These are phyloP conservation scores for Lordiphosa fenestrarum DNA, from an alignment of 2,888 invertebrate genomes.

Conservation along the genomic window DNA sequence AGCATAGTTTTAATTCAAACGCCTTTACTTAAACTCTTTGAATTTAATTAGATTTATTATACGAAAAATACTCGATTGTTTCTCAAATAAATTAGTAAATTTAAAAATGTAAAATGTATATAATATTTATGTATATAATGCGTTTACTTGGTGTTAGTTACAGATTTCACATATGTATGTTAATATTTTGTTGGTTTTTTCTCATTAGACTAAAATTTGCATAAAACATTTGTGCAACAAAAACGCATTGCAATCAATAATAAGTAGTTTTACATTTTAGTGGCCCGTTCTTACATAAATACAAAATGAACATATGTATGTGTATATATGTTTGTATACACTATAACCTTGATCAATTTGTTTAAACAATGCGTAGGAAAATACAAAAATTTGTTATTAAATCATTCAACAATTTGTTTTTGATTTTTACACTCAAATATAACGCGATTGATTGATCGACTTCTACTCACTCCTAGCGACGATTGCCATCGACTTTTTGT, in stretches of 20 bases:
- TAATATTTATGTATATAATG: conserved; percentile 47
- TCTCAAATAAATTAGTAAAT: conserved; percentile 66
- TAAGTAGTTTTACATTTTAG: conserved; percentile 15
- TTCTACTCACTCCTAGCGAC: conserved; percentile 19
- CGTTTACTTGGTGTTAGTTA: conserved; percentile 75
- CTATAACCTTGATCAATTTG: conserved; percentile 63
- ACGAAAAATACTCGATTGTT: conserved; percentile 68
- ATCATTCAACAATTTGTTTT: conserved; percentile 52
- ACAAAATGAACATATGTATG: conserved; percentile 57
- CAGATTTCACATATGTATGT: conserved; percentile 44
- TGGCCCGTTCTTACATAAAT: conserved; percentile 53
- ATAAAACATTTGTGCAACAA: conserved; percentile 74
- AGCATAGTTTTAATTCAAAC: too few species aligned
- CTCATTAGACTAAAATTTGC: conserved; percentile 64
- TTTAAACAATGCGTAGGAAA: conserved; percentile 60
- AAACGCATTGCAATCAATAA: conserved; percentile 68
- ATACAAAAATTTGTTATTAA: conserved; percentile 39
- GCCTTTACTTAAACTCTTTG: conserved; percentile 18
- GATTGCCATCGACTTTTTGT: conserved; percentile 32
- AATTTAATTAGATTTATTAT: conserved; percentile 63
- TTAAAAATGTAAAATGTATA: conserved; percentile 32
- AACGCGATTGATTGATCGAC: conserved; percentile 62
- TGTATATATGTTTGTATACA: conserved; percentile 41
- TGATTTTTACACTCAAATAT: conserved; percentile 46
- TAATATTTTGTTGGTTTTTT: conserved; percentile 32